A percentile compares a stretch with the other conserved stretches of the same genome.
phyloP scores from a whole-genome alignment of 2,888 invertebrate genomes.

The Morpho deidamia region DNA sequence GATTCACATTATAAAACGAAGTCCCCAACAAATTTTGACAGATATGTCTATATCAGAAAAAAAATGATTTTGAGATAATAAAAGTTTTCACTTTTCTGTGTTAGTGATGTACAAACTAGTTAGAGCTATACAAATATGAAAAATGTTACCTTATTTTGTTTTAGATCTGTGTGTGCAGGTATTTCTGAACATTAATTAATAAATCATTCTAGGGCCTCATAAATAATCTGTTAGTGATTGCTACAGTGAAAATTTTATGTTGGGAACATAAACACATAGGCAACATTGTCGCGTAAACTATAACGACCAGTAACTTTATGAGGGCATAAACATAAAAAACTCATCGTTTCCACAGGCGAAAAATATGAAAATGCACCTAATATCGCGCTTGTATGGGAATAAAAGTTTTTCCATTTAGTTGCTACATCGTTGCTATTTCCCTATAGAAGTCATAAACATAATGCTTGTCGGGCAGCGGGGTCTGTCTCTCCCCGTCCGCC shows the following conservation, averaged over 20 bases:
- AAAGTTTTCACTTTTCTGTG: no score
- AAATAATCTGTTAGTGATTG: constrained; percentile 41
- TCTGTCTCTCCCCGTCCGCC: constrained; percentile 21
- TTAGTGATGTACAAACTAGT: no score
- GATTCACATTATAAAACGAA: no score
- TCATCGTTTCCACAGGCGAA: constrained; percentile 53
- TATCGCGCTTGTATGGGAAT: constrained; percentile 58
- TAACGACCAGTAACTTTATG: constrained; percentile 64
- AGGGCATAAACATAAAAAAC: constrained; percentile 72
- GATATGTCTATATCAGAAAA: no score
- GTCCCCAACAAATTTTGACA: no score
- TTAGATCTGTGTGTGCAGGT: no score
- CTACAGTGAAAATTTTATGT: constrained; percentile 61
- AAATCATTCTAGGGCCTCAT: not conserved
- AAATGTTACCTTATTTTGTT: no score
- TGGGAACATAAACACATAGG: constrained; percentile 56
- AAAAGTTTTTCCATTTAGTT: constrained; percentile 71
- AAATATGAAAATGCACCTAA: constrained; percentile 71
- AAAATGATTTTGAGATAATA: no score
- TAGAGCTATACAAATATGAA: no score
- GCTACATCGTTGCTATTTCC: constrained; percentile 66
- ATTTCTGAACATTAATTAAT: no score
- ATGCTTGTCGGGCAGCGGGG: constrained; percentile 43
- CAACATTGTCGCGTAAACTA: constrained; percentile 63
- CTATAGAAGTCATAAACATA: constrained; percentile 75